Base-by-base conservation (phyloP, 2,888 invertebrate species). In the Papilio gigon region DNA sequence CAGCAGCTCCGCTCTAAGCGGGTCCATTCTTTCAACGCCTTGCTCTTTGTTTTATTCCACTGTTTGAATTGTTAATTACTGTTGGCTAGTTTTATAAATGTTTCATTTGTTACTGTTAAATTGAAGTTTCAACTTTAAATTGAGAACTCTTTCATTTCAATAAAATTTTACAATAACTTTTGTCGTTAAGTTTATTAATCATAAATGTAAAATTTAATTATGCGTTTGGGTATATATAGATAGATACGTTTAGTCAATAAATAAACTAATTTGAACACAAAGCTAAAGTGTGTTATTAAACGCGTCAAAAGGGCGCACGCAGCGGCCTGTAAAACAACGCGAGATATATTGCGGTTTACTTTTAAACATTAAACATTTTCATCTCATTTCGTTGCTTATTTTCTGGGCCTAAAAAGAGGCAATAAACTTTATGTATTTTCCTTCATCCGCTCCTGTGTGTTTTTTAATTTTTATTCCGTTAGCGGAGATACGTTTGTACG, bases 361-460 rank as follows among this genome's bases (percentile, higher is more conserved):
- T 73, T 71, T 56, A 72, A 72, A 75, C 76, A 75, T 76, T 72
- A 72, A 76, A 76, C 73, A 73, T 74, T 75, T 75, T 75, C 72
- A 73, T 75, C 72, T 71, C 71, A 71, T 71, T 70, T 71, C 70
- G 65, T 80, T 79, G 80, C 76, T 75, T 70, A 63, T 67, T 70
- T 66, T 65, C 58, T 27, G 66, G n/a, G 66, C 70, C 65, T 63
- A 63, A 70, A 70, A 70, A 70, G 66, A 70, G 70, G 66, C 70
- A 66, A 70, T 67, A 70, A 70, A 70, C 62, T 67, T 70, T 70
- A 70, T 58, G 65, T 70, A 70, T 65, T 61, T 69, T 44, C 65
- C 69, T 66, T 69, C 65, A 65, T 65, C 65, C 69, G 69, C 40
- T 50, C 22, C 37, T 33, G 56, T 56, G 50, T 60, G 63, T 66